Percentiles rank a stretch among this genome's conserved stretches.
phyloP scores from a whole-genome alignment of 2,888 invertebrate species.

The Sisyra nigra region DNA sequence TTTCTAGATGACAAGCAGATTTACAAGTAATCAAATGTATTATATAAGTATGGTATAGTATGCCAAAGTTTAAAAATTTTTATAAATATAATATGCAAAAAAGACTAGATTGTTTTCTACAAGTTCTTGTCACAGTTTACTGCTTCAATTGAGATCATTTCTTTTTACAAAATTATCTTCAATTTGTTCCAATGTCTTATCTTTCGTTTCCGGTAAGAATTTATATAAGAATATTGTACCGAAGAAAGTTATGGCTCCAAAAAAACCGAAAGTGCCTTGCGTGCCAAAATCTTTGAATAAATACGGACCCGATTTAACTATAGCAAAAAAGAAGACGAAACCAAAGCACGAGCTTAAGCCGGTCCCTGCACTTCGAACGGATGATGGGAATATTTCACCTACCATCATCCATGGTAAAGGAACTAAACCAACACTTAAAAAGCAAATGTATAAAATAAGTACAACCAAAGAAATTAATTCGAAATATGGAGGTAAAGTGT shows the following conservation, averaged over 20 bases:
- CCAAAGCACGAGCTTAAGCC: slow-evolving; percentile 48
- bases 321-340: slow-evolving; percentile 44
- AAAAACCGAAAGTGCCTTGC: slow-evolving; percentile 43
- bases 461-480: slow-evolving; percentile 35
- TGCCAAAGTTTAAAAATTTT: too few relatives aligned
- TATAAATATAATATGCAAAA: too few relatives aligned
- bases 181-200: slow-evolving; percentile 49
- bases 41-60: too few relatives aligned
- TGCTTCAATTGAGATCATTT: too few relatives aligned
- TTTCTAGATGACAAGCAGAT: too few relatives aligned
- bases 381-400: slow-evolving; percentile 51
- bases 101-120: too few relatives aligned
- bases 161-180: slow-evolving; percentile 36
- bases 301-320: slow-evolving; percentile 48
- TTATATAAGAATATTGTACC: slow-evolving; percentile 41
- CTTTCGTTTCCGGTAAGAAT: slow-evolving; percentile 51
- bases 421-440: slow-evolving; percentile 41
- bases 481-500: slow-evolving; percentile 25
- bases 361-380: slow-evolving; percentile 45
- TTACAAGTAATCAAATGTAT: too few relatives aligned
- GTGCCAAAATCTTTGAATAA: slow-evolving; percentile 40
- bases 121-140: too few relatives aligned
- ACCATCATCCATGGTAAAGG: slow-evolving; percentile 62
- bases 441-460: slow-evolving; percentile 39
- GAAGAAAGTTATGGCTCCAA: slow-evolving; percentile 37